These are phyloP conservation scores for Gavialis gangeticus DNA, from an alignment of 2,113 vertebrate species.

Conservation along the genomic window DNA sequence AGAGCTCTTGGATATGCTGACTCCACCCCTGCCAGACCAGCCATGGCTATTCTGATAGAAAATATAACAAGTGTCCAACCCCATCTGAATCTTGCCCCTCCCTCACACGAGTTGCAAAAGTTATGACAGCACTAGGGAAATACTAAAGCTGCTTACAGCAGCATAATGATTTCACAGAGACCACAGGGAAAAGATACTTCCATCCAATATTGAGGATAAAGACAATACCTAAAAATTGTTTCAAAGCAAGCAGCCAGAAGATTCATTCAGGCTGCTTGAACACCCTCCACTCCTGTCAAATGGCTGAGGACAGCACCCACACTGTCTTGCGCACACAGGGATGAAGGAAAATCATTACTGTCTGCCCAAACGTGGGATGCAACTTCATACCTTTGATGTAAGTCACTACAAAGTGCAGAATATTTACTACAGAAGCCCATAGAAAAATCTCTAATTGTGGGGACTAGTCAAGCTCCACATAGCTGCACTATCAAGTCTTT, in stretches of 20 bases:
- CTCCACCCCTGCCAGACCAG: not conserved
- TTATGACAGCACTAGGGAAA: not conserved
- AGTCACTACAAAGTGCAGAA: not conserved
- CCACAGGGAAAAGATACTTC: not conserved
- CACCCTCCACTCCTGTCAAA: not conserved
- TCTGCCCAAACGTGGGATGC: not conserved
- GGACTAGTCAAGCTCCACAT: not conserved
- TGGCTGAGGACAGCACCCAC: not conserved
- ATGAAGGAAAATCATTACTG: not conserved
- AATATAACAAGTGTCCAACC: not conserved
- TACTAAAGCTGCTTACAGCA: not conserved
- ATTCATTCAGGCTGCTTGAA: not conserved
- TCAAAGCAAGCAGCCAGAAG: not conserved
- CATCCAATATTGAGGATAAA: not conserved
- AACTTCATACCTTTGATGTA: not conserved
- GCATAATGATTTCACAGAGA: not conserved
- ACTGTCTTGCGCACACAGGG: not conserved
- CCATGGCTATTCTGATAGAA: not conserved
- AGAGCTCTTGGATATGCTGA: not conserved
- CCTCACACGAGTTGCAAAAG: not conserved
- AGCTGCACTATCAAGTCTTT: not conserved
- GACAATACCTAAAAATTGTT: not conserved
- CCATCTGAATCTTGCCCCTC: not conserved
- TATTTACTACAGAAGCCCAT: not conserved
- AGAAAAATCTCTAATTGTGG: not conserved